Percentiles rank a stretch among this genome's conserved stretches.
Conservation (phyloP, 2,797 vertebrate genomes). For the Fundulus diaphanus region DNA sequence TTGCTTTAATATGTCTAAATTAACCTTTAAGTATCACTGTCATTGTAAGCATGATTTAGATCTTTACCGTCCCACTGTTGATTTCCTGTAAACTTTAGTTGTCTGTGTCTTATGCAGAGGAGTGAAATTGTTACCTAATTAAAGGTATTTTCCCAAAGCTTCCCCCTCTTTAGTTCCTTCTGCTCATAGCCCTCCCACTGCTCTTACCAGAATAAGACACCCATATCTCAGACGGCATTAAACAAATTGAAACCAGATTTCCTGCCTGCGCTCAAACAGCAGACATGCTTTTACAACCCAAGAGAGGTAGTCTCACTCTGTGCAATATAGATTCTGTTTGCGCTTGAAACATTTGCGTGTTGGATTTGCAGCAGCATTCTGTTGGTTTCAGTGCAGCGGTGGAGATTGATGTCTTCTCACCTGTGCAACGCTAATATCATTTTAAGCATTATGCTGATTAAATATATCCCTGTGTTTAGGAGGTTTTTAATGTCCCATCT, state of each 20-base stretch:
- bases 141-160: conserved; percentile 52
- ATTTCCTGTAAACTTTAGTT: conserved; percentile 43
- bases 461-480: not conserved
- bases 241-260: conserved; percentile 75
- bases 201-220: conserved; percentile 64
- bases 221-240: conserved; percentile 66
- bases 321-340: conserved; percentile 29
- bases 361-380: conserved; percentile 9
- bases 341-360: conserved; percentile 14
- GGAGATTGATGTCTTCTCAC: conserved; percentile 19
- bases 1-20: conserved; percentile 10
- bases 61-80: not conserved
- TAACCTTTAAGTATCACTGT: not conserved
- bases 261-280: conserved; percentile 51
- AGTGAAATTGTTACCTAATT: conserved; percentile 52
- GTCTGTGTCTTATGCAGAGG: conserved; percentile 21
- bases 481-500: not conserved
- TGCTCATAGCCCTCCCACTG: conserved; percentile 53
- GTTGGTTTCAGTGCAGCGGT: not conserved
- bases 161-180: conserved; percentile 24
- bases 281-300: conserved; percentile 43
- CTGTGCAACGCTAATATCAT: not conserved
- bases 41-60: not conserved
- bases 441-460: conserved; percentile 4
- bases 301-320: conserved; percentile 34